Conservation (phyloP, 1,140 invertebrate genomes). For the Lerema accius region DNA sequence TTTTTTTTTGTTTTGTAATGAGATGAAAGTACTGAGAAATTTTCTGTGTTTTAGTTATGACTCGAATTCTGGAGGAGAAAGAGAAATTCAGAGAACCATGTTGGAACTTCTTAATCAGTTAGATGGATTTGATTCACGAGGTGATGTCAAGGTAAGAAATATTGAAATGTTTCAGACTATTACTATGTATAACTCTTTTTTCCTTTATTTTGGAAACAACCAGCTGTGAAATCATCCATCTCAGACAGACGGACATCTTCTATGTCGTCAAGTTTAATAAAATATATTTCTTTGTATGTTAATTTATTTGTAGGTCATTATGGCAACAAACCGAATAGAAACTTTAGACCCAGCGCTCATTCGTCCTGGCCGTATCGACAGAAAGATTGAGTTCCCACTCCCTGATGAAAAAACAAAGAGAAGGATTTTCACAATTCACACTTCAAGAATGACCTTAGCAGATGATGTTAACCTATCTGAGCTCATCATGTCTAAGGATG, state of each 20-base stretch:
- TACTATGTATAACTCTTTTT: no score
- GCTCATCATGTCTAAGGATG: slow-evolving; percentile 99
- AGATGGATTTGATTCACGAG: slow-evolving; percentile 98
- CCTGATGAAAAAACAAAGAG: slow-evolving; percentile 99
- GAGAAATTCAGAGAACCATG: slow-evolving; percentile 99
- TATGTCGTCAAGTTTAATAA: no score
- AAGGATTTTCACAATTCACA: slow-evolving; percentile 99
- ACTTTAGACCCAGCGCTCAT: slow-evolving; percentile 99
- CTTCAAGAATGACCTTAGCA: slow-evolving; percentile 98
- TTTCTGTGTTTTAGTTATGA: slow-evolving; percentile 88
- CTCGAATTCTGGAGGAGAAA: slow-evolving; percentile 99
- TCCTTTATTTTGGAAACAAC: no score
- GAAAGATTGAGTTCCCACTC: slow-evolving; percentile 99
- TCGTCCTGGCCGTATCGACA: slow-evolving; percentile 98
- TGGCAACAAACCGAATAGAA: slow-evolving; percentile 99
- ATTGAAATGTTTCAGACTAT: no score
- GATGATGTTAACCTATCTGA: slow-evolving; percentile 99
- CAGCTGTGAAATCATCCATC: no score
- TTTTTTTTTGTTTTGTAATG: no score
- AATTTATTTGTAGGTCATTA: slow-evolving; percentile 90
- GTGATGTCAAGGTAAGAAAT: slow-evolving; percentile 97
- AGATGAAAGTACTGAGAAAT: no score
- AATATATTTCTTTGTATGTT: no score
- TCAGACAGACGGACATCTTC: no score
- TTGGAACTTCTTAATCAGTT: slow-evolving; percentile 99